Conservation (phyloP, 1,140 invertebrate species). For the Eumeta japonica region DNA sequence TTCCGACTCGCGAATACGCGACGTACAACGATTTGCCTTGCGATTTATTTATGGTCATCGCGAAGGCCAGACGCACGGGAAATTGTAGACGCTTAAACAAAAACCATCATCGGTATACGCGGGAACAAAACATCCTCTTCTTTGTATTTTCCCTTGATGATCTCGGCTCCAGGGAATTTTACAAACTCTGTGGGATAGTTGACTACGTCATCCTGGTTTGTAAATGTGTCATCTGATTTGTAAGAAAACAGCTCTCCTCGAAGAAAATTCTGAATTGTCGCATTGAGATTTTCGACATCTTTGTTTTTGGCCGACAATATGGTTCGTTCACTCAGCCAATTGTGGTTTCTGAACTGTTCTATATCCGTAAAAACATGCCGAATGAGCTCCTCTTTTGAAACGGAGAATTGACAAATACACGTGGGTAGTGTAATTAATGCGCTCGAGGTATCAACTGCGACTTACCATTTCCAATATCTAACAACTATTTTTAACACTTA, state of each 20-base stretch:
- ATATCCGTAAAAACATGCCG: slow-evolving; percentile 17
- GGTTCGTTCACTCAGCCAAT: slow-evolving; percentile 34
- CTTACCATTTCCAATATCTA: slow-evolving; percentile 22
- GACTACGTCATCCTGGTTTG: too few relatives aligned
- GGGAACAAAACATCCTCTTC: slow-evolving; percentile 21
- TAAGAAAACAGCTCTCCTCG: slow-evolving; percentile 22
- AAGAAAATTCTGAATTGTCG: slow-evolving; percentile 18
- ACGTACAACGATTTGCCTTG: slow-evolving; percentile 13
- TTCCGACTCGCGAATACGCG: too few relatives aligned
- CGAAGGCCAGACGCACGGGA: too few relatives aligned
- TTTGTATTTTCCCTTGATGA: slow-evolving; percentile 31
- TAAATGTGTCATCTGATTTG: slow-evolving; percentile 32
- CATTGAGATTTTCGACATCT: slow-evolving; percentile 29
- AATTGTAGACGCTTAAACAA: too few relatives aligned
- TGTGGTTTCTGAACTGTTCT: slow-evolving; percentile 22
- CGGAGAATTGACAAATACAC: slow-evolving; percentile 18
- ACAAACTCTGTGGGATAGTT: too few relatives aligned
- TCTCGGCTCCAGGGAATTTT: slow-evolving; percentile 27
- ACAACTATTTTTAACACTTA: slow-evolving; percentile 22
- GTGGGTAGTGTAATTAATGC: slow-evolving; percentile 18
- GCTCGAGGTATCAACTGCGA: slow-evolving; percentile 20
- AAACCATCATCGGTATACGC: slow-evolving; percentile 12
- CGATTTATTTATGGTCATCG: too few relatives aligned
- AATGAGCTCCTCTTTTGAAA: slow-evolving; percentile 19
- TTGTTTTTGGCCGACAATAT: slow-evolving; percentile 40